phyloP scores from a whole-genome alignment of 2,113 vertebrate species.

The Poecilia latipinna region DNA sequence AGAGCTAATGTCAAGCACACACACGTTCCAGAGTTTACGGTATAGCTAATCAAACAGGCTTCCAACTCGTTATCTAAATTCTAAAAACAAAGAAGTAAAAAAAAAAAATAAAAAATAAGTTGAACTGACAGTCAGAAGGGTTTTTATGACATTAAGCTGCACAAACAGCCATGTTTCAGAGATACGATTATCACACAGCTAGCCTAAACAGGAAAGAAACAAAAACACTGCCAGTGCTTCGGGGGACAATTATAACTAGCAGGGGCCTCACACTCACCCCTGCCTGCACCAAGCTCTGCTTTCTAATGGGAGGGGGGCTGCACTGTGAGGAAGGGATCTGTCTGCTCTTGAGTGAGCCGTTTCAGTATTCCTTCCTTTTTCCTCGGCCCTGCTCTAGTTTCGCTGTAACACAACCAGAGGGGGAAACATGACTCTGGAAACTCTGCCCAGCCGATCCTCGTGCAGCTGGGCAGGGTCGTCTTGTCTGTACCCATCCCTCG shows the following conservation, averaged over 20 bases:
- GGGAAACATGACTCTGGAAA: conserved; percentile 68
- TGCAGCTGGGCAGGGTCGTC: conserved; percentile 33
- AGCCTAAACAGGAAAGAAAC: conserved; percentile 23
- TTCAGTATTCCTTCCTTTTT: conserved; percentile 35
- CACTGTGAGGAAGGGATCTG: conserved; percentile 27
- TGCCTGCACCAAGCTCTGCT: conserved; percentile 33
- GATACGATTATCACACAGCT: conserved; percentile 1
- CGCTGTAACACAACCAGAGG: conserved; percentile 59
- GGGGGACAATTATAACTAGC: conserved; percentile 15
- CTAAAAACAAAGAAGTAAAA: neutral
- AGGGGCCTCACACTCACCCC: conserved; percentile 42
- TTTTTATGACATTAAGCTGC: neutral
- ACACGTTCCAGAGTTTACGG: conserved; percentile 16
- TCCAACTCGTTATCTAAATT: conserved; percentile 27
- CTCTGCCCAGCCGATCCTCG: conserved; percentile 37
- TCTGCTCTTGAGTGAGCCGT: conserved; percentile 35
- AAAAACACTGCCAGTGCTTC: conserved; percentile 22
- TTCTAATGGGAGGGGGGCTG: conserved; percentile 31
- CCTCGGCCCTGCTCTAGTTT: conserved; percentile 56
- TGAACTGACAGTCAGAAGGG: neutral
- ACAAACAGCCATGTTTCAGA: conserved; percentile 12
- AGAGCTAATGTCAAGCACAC: neutral
- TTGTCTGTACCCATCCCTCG: conserved; percentile 11
- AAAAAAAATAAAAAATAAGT: neutral
- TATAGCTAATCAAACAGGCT: conserved; percentile 6